Evolutionary conservation across 1,140 invertebrate genomes (phyloP), one percentile per base, ranked within the genome.

Genomic region (Danaus melanippus): DNA sequence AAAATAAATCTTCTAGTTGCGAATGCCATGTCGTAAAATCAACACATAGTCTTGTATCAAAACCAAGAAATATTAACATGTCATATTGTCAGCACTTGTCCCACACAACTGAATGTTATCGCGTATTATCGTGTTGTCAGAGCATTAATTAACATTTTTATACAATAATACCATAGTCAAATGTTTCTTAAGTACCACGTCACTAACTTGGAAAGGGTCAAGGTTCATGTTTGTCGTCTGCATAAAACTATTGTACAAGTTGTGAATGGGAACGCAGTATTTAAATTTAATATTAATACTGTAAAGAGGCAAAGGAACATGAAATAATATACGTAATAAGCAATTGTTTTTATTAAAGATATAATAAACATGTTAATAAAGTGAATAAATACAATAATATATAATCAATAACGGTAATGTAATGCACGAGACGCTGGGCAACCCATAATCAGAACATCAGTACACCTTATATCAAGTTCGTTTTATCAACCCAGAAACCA

Each of bases 301-400:
- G 21, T 5, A 12, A 15, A 12, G 46, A n/a, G 15, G 40, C 21
- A 40, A 42, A 47, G 46, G 17, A 46, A 60, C n/a, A 56, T 55
- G 32, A 67, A 67, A 64, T 64, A 50, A 65, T 58, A 65, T 64
- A 50, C 56, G 41, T 63, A 69, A 62, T 83, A 85, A 85, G 82
- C 82, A 85, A 78, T 81, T 74, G 66, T 71, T 85, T 84, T 85
- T 84, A 85, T 85, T 85, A 85, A 85, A 85, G 80, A 84, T 72
- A 79, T 84, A 85, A 84, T 84, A 84, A 85, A 83, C 79, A 85
- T 84, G 79, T 82, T 85, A 77, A 83, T 82, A 84, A 84, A 86
- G 79, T 82, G 79, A 79, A 82, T 85, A 77, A 80, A 83, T 82
- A 84, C 77, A 77, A 83, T 81, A 82, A 80, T 80, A 75, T 76